A percentile compares a stretch with the other conserved stretches of the same genome.
phyloP scores from a whole-genome alignment of 2,797 vertebrate genomes.

The Takifugu rubripes region DNA sequence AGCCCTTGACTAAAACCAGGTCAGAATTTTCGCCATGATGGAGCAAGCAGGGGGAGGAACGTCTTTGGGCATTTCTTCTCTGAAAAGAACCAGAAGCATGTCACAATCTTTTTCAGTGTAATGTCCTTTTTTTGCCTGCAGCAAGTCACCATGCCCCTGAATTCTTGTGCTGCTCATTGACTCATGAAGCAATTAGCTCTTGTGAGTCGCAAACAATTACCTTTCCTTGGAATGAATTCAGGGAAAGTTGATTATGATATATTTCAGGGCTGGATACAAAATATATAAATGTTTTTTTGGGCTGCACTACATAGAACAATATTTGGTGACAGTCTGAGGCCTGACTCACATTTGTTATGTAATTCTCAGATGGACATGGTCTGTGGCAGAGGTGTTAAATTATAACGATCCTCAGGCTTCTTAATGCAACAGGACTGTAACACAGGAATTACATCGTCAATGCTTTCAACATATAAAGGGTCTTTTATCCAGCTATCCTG shows the following conservation, averaged over 20 bases:
- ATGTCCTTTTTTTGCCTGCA: conserved; percentile 44
- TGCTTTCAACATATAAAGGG: no score
- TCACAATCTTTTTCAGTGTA: conserved; percentile 64
- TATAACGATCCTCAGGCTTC: conserved; percentile 1
- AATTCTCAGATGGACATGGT: conserved; percentile 18
- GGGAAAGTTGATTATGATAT: background rate
- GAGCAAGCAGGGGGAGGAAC: conserved; percentile 44
- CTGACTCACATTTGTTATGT: conserved; percentile 29
- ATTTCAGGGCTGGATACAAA: background rate
- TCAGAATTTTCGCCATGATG: conserved; percentile 50
- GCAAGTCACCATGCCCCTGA: conserved; percentile 29
- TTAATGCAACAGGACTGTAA: conserved; percentile 8
- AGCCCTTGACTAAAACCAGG: conserved; percentile 58
- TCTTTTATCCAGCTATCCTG: no score
- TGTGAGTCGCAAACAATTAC: conserved; percentile 9
- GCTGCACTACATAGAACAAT: conserved; percentile 10
- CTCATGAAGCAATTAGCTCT: conserved; percentile 16
- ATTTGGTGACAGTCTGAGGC: conserved; percentile 18
- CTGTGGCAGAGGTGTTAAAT: conserved; percentile 25
- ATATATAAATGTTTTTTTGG: no score
- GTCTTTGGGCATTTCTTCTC: conserved; percentile 54
- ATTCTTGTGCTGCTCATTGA: conserved; percentile 38
- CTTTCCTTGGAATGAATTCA: background rate
- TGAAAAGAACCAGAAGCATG: conserved; percentile 52
- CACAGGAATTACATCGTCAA: background rate